Base-by-base conservation (phyloP, 2,797 vertebrate genomes). In the Corythornis leucogaster region DNA sequence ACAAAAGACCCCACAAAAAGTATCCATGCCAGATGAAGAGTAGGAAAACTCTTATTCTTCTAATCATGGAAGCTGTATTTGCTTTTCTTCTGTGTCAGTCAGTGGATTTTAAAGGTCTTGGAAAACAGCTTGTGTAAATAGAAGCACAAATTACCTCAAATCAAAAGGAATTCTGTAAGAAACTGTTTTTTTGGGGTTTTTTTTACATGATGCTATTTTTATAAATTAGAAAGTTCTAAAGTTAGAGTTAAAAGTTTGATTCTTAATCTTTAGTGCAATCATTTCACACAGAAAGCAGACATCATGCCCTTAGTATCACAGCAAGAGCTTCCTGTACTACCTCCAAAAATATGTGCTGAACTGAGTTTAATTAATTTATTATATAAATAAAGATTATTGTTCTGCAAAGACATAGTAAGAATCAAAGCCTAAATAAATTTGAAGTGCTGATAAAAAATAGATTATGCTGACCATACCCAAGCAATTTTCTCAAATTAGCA, bases 401-500 rank as follows among this genome's bases (percentile, higher is more conserved):
- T 84, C n/a, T 71, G 5, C 40, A 74, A 89, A 91, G 26, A 81
- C 33, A 83, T 22, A 73, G 19, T 63, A 81, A 81, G 31, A 90
- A 70, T 84, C 57, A 89, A 91, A 87, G 42, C 6, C 17, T 79
- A 38, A 91, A 38, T 43, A 88, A 85, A 91, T 89, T 31, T 80
- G 11, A 61, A 94, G 61, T 80, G 53, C 28, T 25, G 30, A 82
- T 84, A 82, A 77, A 87, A 92, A 80, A 80, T 50, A 92, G 43
- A 78, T 92, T 77, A 67, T 80, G 86, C 80, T 95, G 90, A 95
- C 80, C 46, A 83, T 69, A 79, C 15, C 13, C 31, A 70, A 92
- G 64, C 55, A 91, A 62, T 86, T 93, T 81, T 45, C 28, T 89
- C 79, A 92, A 87, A 93, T 89, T 93, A 85, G 3, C 28, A 35